Evolutionary conservation across 2,113 vertebrate species (phyloP).

Genomic region (Piprites chloris): DNA sequence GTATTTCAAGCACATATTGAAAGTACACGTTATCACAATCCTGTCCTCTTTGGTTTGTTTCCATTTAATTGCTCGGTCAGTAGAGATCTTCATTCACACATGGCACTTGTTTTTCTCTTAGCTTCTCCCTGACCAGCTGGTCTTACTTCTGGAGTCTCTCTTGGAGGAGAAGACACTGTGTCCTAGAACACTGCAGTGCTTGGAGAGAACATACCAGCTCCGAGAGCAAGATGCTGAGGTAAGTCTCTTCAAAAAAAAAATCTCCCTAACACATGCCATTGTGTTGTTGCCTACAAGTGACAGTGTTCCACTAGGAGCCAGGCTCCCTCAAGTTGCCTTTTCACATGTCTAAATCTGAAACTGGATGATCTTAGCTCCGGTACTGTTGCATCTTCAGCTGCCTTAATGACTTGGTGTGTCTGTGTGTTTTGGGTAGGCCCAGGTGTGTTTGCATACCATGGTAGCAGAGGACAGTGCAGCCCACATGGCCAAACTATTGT

Average conservation of each 20-base stretch:
- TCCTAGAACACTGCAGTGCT: constrained; percentile 64
- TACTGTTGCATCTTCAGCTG: not conserved
- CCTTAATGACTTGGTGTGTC: not conserved
- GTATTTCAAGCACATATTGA: not conserved
- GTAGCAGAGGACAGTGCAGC: not conserved
- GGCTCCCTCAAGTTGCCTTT: not conserved
- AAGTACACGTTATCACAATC: not conserved
- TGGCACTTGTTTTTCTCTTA: constrained; percentile 67
- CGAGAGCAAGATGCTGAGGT: constrained; percentile 89
- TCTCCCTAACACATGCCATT: rapidly evolving
- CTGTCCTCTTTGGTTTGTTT: not conserved
- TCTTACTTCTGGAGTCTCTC: constrained; percentile 90
- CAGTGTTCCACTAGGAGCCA: not conserved
- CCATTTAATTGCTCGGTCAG: not conserved
- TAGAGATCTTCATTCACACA: constrained; percentile 8
- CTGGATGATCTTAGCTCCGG: not conserved
- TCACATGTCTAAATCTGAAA: not conserved
- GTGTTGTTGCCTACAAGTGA: not conserved
- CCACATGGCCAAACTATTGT: not conserved
- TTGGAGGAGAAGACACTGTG: constrained; percentile 83
- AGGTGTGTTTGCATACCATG: not conserved
- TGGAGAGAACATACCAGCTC: constrained; percentile 81
- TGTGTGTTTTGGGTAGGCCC: not conserved
- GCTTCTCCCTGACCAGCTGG: constrained; percentile 89
- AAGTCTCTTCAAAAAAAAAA: constrained; percentile 15